Evolutionary conservation across 2,113 vertebrate genomes (phyloP), one percentile per base, ranked within the genome.

Genomic region (Arothron firmamentum): DNA sequence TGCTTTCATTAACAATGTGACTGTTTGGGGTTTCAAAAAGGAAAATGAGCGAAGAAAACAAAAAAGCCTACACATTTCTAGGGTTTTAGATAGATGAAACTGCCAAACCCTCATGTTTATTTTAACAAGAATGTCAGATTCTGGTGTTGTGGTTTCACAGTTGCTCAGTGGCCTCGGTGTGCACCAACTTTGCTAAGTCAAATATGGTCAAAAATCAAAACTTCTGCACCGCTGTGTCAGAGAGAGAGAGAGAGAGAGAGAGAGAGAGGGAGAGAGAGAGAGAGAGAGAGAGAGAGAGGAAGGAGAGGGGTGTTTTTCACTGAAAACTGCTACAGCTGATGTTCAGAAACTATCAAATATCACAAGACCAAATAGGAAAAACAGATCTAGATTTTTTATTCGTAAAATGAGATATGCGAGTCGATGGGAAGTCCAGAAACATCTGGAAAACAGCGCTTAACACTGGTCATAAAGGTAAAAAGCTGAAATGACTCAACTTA

Each of bases 101-200:
- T 47, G 70, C 59, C 62, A 50, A 52, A 53, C 21, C 65, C 56
- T 28, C 18, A 47, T 80, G 77, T 74, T 80, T 79, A 65, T 75
- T 82, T 82, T 76, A 52, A 59, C 45, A 63, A 70, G 43, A 68
- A 67, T 55, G 47, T 70, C 56, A 70, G 48, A 74, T 75, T 70
- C 66, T 23, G 49, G 64, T 13, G 25, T 53, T 68, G 70, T 68
- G 79, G 75, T 84, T 85, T 83, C 80, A 62, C 75, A 77, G 75
- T 75, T 80, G 56, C 52, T 23, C 21, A 3, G 62, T 75, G 77
- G 79, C 80, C 75, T 81, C 62, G 64, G 17, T 43, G 50, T 78
- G 77, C 74, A 64, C 46, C 47, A 51, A 49, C 59, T 17, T 53
- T 14, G 50, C 59, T 43, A 65, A 63, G 62, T 58, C 41, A 64